These are phyloP conservation scores for Malacosoma neustria DNA, from an alignment of 2,888 invertebrate species.

Conservation along the genomic window DNA sequence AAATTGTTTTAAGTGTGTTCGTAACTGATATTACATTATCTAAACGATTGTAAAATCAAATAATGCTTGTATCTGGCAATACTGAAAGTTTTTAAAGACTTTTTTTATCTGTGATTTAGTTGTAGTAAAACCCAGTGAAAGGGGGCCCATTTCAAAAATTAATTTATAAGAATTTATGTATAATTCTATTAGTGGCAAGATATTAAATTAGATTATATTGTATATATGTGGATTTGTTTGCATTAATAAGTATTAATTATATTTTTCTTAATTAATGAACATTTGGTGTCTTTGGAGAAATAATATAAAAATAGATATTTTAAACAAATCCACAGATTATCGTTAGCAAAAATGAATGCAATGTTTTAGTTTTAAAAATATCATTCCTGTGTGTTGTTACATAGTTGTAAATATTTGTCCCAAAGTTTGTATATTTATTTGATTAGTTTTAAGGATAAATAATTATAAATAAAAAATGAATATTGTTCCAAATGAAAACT, in stretches of 20 bases:
- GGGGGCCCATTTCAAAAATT: slow-evolving; percentile 7
- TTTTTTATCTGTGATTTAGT: slow-evolving; percentile 66
- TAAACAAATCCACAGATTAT: slow-evolving; percentile 9
- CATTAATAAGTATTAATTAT: no score
- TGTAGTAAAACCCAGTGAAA: slow-evolving; percentile 30
- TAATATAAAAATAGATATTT: no score
- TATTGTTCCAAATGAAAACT: slow-evolving; percentile 40
- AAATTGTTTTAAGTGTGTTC: no score
- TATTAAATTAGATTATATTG: no score
- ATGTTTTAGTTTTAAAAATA: slow-evolving; percentile 13
- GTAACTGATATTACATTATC: no score
- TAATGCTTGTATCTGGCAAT: neutral
- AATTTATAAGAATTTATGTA: no score
- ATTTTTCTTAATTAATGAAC: no score
- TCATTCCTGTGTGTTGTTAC: slow-evolving; percentile 53
- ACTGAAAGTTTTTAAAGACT: slow-evolving; percentile 3
- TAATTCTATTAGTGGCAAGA: no score
- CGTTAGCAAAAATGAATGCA: slow-evolving; percentile 25
- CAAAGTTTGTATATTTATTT: slow-evolving; percentile 66
- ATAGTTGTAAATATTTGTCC: slow-evolving; percentile 50
- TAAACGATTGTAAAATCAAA: no score
- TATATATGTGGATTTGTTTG: no score
- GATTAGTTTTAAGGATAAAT: slow-evolving; percentile 46
- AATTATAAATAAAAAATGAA: slow-evolving; percentile 46
- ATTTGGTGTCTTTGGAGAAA: no score